Percentiles rank a stretch among this genome's conserved stretches.
Evolutionary conservation across 1,140 invertebrate genomes (phyloP).

Genomic region (Neoseiulus cucumeris): DNA sequence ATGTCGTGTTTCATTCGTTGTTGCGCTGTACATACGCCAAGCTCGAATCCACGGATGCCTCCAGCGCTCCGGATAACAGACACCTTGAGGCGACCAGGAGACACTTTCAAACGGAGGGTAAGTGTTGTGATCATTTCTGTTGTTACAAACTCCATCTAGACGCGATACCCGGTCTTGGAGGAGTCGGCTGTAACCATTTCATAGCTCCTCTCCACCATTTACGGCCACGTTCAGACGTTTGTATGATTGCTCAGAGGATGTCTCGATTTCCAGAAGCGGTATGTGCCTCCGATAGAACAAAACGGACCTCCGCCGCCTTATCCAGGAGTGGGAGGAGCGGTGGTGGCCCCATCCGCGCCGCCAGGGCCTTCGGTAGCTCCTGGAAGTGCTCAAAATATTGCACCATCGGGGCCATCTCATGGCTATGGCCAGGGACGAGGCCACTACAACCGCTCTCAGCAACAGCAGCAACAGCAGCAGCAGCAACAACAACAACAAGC

Average conservation of each 20-base stretch:
- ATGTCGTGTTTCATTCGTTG: constrained; percentile 99
- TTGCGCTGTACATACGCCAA: constrained; percentile 95
- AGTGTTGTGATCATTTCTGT: background rate
- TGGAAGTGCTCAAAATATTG: background rate
- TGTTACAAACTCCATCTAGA: no score
- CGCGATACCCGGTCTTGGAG: no score
- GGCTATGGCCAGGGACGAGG: constrained; percentile 47
- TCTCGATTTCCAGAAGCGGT: constrained; percentile 12
- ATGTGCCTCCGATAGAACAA: constrained; percentile 5
- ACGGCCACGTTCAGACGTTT: no score
- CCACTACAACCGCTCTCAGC: constrained; percentile 35
- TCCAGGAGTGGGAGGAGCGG: constrained; percentile 15
- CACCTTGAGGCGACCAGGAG: constrained; percentile 65
- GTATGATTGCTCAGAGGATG: background rate
- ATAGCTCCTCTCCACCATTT: no score
- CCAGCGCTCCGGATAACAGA: constrained; percentile 63
- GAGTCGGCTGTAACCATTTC: no score
- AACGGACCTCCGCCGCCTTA: constrained; percentile 24
- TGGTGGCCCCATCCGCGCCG: constrained; percentile 11
- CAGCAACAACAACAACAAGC: background rate
- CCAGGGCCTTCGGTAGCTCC: constrained; percentile 15
- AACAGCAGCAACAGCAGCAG: background rate
- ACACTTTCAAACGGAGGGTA: constrained; percentile 57
- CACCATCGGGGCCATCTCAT: constrained; percentile 34
- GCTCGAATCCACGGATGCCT: constrained; percentile 79